Percentiles rank a stretch among this genome's conserved stretches.
These are phyloP conservation scores for Notodonta ziczac DNA, from an alignment of 2,888 invertebrate genomes.

Conservation along the genomic window DNA sequence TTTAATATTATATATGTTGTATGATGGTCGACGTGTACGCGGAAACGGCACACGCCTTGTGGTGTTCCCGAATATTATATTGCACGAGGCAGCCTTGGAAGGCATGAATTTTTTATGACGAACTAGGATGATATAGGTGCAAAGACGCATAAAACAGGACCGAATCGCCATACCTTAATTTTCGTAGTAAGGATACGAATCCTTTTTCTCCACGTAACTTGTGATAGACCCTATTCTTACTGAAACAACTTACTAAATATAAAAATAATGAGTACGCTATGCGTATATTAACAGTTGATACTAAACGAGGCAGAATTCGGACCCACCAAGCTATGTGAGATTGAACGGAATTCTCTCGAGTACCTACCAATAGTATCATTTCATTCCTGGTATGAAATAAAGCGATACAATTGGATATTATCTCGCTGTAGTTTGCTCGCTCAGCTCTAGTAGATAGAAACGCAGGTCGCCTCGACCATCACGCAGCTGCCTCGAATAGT, in stretches of 20 bases:
- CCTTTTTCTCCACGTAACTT: background rate
- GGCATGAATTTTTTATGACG: background rate
- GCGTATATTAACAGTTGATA: slow-evolving; percentile 10
- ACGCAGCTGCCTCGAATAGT: background rate
- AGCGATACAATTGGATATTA: background rate
- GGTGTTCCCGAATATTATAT: background rate
- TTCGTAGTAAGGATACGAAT: too few relatives aligned
- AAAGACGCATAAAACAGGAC: background rate
- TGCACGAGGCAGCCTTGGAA: slow-evolving; percentile 2
- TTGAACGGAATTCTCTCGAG: background rate
- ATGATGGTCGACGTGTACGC: slow-evolving; percentile 45
- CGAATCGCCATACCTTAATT: background rate
- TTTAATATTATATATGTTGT: slow-evolving; percentile 48
- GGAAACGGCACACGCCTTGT: slow-evolving; percentile 27
- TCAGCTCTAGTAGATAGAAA: too few relatives aligned
- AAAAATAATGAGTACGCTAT: slow-evolving; percentile 12
- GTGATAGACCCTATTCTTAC: background rate
- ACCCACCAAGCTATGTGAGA: background rate
- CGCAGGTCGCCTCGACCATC: too few relatives aligned
- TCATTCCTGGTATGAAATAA: background rate
- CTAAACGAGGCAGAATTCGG: slow-evolving; percentile 4
- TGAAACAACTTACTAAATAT: background rate
- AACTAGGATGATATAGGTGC: background rate
- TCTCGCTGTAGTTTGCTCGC: too few relatives aligned
- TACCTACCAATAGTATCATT: background rate